Evolutionary conservation across 2,113 vertebrate genomes (phyloP).

Genomic region (Fulmarus glacialis): DNA sequence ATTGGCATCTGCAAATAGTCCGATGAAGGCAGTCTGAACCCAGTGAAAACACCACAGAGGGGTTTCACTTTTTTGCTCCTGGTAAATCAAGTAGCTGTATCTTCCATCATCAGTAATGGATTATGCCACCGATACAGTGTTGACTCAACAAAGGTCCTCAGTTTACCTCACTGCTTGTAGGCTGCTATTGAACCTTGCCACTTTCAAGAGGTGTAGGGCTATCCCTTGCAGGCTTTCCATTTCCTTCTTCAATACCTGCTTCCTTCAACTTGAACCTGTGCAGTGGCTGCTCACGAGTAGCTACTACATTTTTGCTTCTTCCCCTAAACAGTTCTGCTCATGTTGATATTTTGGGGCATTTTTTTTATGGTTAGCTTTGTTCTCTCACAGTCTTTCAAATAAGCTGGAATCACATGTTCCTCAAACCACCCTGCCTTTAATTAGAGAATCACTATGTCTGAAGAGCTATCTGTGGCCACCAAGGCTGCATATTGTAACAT

Average conservation of each 20-base stretch:
- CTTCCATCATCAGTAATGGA: background rate
- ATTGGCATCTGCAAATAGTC: background rate
- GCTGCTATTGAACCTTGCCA: background rate
- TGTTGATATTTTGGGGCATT: background rate
- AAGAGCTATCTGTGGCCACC: background rate
- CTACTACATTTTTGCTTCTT: background rate
- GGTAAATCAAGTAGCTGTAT: background rate
- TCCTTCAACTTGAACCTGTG: background rate
- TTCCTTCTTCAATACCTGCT: background rate
- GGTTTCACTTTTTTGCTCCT: background rate
- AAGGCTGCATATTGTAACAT: background rate
- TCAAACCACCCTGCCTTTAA: background rate
- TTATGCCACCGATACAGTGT: background rate
- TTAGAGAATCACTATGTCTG: background rate
- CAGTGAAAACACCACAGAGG: background rate
- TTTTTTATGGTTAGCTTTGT: background rate
- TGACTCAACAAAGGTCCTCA: background rate
- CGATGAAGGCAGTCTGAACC: background rate
- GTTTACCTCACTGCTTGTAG: background rate
- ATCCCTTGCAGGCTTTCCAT: background rate
- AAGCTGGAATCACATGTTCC: background rate
- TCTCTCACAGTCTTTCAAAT: background rate
- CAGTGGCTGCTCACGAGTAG: background rate
- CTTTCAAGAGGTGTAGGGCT: background rate
- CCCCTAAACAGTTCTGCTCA: background rate